Evolutionary conservation across 2,888 invertebrate genomes (phyloP).

Genomic region (Pseudanteris insignis): DNA sequence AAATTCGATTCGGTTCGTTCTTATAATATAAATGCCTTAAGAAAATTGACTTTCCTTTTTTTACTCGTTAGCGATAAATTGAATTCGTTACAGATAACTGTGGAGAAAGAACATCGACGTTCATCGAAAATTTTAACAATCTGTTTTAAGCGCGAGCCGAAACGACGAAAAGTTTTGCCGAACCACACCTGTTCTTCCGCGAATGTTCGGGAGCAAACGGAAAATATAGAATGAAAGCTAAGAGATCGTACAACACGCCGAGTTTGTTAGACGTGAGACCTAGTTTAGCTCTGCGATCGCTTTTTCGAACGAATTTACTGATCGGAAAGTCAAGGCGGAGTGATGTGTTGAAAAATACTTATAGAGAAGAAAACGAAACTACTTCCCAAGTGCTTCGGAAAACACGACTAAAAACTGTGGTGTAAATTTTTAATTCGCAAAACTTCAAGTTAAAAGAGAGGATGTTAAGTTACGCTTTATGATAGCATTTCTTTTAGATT

Average conservation of each 20-base stretch:
- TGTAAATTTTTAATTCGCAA: conserved; percentile 12
- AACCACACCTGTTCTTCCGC: conserved; percentile 43
- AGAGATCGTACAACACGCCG: conserved; percentile 27
- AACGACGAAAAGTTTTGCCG: conserved; percentile 39
- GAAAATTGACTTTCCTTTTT: too few relatives aligned
- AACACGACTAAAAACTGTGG: conserved; percentile 8
- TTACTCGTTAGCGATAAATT: conserved; percentile 28
- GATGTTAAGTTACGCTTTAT: conserved; percentile 13
- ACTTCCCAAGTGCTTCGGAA: conserved; percentile 9
- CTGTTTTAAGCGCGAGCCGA: conserved; percentile 42
- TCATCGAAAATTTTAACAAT: conserved; percentile 42
- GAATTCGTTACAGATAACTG: conserved; percentile 36
- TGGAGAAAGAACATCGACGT: conserved; percentile 33
- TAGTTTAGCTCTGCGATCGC: conserved; percentile 9
- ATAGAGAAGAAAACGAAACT: conserved; percentile 11
- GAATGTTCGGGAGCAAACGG: conserved; percentile 26
- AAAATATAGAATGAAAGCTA: conserved; percentile 39
- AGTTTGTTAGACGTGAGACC: conserved; percentile 29
- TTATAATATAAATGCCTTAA: too few relatives aligned
- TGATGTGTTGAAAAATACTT: conserved; percentile 12
- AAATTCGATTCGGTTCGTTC: too few relatives aligned
- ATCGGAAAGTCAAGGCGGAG: conserved; percentile 6
- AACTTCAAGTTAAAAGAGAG: too few relatives aligned
- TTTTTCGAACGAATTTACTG: conserved; percentile 4
- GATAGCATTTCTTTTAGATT: conserved; percentile 10